These are phyloP conservation scores for Enchytraeus crypticus DNA, from an alignment of 2,888 invertebrate species.

Conservation along the genomic window DNA sequence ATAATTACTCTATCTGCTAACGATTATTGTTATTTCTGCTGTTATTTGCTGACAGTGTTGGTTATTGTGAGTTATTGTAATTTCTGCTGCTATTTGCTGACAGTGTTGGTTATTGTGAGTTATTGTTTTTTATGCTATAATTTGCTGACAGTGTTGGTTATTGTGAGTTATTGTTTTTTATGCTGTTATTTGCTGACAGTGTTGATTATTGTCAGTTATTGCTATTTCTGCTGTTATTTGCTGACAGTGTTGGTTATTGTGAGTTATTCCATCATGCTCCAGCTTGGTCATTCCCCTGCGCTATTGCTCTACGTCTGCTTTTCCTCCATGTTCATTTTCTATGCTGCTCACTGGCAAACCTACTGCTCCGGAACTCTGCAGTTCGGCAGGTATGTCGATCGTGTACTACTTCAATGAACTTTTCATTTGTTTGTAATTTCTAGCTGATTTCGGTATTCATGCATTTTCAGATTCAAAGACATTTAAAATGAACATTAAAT, in stretches of 20 bases:
- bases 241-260: slow-evolving; percentile 80
- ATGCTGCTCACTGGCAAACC: slow-evolving; percentile 99
- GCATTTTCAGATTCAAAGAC: slow-evolving; percentile 80
- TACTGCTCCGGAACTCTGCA: slow-evolving; percentile 75
- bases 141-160: slow-evolving; percentile 70
- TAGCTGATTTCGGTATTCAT: slow-evolving; percentile 86
- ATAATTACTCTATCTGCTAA: too few relatives aligned
- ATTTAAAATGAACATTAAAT: too few relatives aligned
- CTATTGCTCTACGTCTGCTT: slow-evolving; percentile 94
- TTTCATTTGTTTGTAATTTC: slow-evolving; percentile 77
- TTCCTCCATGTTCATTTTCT: slow-evolving; percentile 87
- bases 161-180: slow-evolving; percentile 90
- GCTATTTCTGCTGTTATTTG: not conserved
- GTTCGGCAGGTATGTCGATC: slow-evolving; percentile 48
- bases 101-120: slow-evolving; percentile 90
- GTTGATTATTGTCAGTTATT: too few relatives aligned
- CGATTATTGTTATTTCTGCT: too few relatives aligned
- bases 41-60: slow-evolving; percentile 60
- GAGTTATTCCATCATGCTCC: slow-evolving; percentile 87
- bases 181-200: too few relatives aligned
- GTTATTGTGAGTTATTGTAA: slow-evolving; percentile 92
- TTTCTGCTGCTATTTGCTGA: slow-evolving; percentile 24
- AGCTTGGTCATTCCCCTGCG: slow-evolving; percentile 79
- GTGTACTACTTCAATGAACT: too few relatives aligned
- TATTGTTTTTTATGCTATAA: slow-evolving; percentile 55